These are phyloP conservation scores for Nerophis lumbriciformis DNA, from an alignment of 2,113 vertebrate genomes.

Conservation along the genomic window DNA sequence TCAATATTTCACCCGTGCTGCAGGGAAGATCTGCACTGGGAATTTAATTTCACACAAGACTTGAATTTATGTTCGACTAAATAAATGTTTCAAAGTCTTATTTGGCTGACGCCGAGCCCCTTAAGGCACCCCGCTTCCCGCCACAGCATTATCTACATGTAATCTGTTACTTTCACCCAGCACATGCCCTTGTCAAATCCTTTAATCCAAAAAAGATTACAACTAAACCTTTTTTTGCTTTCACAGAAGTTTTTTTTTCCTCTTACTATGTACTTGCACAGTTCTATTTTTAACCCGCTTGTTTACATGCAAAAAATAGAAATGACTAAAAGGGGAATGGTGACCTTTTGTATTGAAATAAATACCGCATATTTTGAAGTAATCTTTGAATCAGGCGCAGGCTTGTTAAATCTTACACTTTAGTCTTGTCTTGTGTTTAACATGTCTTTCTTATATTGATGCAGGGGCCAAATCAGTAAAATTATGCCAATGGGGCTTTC, in stretches of 20 bases:
- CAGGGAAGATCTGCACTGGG: slow-evolving; percentile 3
- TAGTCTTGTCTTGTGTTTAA: background rate
- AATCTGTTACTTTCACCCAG: slow-evolving; percentile 61
- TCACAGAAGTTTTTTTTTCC: slow-evolving; percentile 58
- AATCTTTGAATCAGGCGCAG: slow-evolving; percentile 1
- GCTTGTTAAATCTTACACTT: background rate
- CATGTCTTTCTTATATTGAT: too few species aligned
- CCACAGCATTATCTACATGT: slow-evolving; percentile 50
- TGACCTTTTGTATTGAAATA: slow-evolving; percentile 11
- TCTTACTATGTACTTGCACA: slow-evolving; percentile 6
- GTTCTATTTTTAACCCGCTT: slow-evolving; percentile 54
- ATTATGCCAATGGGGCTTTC: too few species aligned
- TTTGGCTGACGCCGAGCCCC: slow-evolving; percentile 36
- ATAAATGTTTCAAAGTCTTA: background rate
- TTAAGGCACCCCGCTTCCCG: slow-evolving; percentile 20
- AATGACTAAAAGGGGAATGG: slow-evolving; percentile 14
- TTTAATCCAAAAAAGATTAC: slow-evolving; percentile 65
- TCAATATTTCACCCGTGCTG: slow-evolving; percentile 36
- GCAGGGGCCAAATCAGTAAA: too few species aligned
- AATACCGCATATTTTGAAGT: slow-evolving; percentile 1
- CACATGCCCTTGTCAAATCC: slow-evolving; percentile 60
- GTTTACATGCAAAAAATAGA: slow-evolving; percentile 46
- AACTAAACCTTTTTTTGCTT: slow-evolving; percentile 57
- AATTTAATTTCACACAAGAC: slow-evolving; percentile 20
- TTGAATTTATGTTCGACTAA: background rate